Percentiles rank a stretch among this genome's conserved stretches.
Conservation (phyloP, 2,888 invertebrate species). For the Tachina lurida region DNA sequence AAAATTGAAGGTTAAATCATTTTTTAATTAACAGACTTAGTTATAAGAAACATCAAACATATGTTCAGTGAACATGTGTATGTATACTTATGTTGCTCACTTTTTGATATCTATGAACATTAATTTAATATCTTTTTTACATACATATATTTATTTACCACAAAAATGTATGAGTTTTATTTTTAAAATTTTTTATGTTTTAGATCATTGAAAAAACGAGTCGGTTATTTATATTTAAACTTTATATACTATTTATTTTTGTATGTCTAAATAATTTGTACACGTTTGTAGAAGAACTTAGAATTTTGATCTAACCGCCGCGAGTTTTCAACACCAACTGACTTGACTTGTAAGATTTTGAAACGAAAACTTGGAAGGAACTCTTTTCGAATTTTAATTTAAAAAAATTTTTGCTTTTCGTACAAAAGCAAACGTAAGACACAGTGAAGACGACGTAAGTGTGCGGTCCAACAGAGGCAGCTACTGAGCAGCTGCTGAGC, state of each 20-base stretch:
- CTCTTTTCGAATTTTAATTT: constrained; percentile 66
- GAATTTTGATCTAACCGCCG: constrained; percentile 74
- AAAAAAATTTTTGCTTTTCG: constrained; percentile 59
- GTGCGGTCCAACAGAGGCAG: constrained; percentile 30
- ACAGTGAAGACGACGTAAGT: constrained; percentile 21
- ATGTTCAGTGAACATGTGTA: neutral
- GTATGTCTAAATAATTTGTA: constrained; percentile 22
- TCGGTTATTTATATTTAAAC: constrained; percentile 32
- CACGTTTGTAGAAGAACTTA: constrained; percentile 25
- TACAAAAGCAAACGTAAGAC: constrained; percentile 44
- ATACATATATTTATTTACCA: neutral
- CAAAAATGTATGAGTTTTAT: constrained; percentile 49
- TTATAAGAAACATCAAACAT: neutral
- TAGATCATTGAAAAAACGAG: constrained; percentile 47
- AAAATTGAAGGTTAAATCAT: constrained; percentile 60
- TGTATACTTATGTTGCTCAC: constrained; percentile 39
- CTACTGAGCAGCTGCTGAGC: constrained; percentile 30
- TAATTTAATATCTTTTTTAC: constrained; percentile 38
- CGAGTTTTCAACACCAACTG: constrained; percentile 77
- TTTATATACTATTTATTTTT: neutral
- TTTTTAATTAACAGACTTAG: constrained; percentile 24
- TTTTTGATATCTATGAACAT: constrained; percentile 43
- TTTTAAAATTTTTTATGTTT: constrained; percentile 56
- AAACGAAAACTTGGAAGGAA: constrained; percentile 65
- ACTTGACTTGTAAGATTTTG: constrained; percentile 70